A percentile compares a stretch with the other conserved stretches of the same genome.
phyloP scores from a whole-genome alignment of 2,888 invertebrate genomes.

The Melanargia galathea region DNA sequence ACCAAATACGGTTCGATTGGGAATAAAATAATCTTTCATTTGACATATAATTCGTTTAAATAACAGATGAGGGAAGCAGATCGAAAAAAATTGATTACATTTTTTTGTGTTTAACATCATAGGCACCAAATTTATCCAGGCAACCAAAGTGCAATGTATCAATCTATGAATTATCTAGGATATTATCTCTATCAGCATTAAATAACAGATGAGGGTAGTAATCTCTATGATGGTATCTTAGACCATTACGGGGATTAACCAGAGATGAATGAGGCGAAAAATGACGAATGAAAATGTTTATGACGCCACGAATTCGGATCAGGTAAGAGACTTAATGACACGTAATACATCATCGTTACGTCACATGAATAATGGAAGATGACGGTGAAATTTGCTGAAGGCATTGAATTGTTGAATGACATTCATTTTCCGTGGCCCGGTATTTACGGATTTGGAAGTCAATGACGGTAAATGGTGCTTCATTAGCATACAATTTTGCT shows the following conservation, averaged over 20 bases:
- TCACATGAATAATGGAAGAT: constrained; percentile 62
- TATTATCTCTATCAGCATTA: too few relatives aligned
- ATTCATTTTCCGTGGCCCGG: constrained; percentile 36
- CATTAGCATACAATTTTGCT: not conserved
- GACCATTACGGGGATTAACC: constrained; percentile 35
- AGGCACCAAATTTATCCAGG: too few relatives aligned
- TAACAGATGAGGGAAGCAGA: too few relatives aligned
- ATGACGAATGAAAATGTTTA: constrained; percentile 53
- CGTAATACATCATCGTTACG: constrained; percentile 62
- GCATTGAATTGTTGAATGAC: constrained; percentile 47
- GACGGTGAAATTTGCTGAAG: constrained; percentile 44
- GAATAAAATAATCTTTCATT: too few relatives aligned
- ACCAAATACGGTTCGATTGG: too few relatives aligned
- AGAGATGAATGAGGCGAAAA: constrained; percentile 43
- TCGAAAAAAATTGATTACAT: too few relatives aligned
- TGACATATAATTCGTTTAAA: too few relatives aligned
- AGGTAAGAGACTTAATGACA: constrained; percentile 62
- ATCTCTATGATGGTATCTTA: too few relatives aligned
- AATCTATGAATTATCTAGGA: too few relatives aligned
- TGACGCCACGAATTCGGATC: constrained; percentile 50
- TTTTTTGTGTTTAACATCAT: too few relatives aligned
- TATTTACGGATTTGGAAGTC: constrained; percentile 13
- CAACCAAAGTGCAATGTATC: too few relatives aligned
- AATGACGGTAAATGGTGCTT: constrained; percentile 3
- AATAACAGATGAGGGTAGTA: too few relatives aligned